Conservation (phyloP, 2,113 vertebrate genomes). For the Cervus canadensis region DNA sequence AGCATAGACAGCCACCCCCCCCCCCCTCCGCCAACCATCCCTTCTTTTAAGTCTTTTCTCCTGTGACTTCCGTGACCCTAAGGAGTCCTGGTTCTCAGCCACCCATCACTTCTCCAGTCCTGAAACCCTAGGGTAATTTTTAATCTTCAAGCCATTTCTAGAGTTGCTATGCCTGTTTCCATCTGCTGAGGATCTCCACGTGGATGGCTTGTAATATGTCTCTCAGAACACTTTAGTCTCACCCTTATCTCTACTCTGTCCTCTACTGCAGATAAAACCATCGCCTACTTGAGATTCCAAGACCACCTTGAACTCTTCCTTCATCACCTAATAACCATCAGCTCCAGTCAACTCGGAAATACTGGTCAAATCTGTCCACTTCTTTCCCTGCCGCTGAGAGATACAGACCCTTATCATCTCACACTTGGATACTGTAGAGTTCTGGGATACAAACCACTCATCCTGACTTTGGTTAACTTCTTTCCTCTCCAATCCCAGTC, state of each 20-base stretch:
- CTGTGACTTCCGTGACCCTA: not conserved
- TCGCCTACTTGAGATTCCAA: not conserved
- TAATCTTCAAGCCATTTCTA: not conserved
- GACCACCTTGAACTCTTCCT: not conserved
- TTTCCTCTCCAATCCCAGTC: not conserved
- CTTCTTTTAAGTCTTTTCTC: not conserved
- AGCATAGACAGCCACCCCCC: not conserved
- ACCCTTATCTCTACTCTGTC: not conserved
- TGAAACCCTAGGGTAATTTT: not conserved
- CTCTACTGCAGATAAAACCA: not conserved
- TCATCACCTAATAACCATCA: not conserved
- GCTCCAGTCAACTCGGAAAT: not conserved
- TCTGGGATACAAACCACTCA: not conserved
- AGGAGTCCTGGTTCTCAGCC: not conserved
- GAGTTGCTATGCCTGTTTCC: not conserved
- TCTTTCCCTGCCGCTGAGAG: not conserved
- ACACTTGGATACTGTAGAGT: not conserved
- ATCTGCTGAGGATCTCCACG: not conserved
- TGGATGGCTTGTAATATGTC: not conserved
- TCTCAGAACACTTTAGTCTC: not conserved
- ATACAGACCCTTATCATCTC: not conserved
- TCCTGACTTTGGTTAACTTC: not conserved
- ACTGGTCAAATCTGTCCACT: not conserved
- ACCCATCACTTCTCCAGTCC: not conserved
- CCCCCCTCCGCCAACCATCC: rapidly evolving